Percentiles rank a stretch among this genome's conserved stretches.
Conservation (phyloP, 2,797 vertebrate species). For the Hydrolagus colliei region DNA sequence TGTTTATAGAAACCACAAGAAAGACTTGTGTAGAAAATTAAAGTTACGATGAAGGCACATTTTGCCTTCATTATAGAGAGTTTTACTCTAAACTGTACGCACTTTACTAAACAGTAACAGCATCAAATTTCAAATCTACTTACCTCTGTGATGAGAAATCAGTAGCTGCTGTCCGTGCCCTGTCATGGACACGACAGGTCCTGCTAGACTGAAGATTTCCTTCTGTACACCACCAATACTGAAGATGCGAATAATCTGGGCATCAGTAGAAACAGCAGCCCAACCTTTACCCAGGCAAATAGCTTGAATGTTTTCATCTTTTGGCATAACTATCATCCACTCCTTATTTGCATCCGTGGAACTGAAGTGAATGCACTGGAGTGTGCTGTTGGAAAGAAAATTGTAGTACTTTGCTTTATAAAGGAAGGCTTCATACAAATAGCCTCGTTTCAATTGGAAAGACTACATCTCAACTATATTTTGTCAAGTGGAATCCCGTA, state of each 20-base stretch:
- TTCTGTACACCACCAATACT: conserved; percentile 81
- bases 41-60: neutral
- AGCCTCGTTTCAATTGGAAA: neutral
- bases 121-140: neutral
- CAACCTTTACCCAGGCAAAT: conserved; percentile 85
- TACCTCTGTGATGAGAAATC: conserved; percentile 80
- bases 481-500: neutral
- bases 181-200: conserved; percentile 78
- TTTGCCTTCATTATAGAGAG: too few species aligned
- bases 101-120: too few species aligned
- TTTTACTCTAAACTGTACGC: too few species aligned
- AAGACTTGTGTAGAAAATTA: neutral
- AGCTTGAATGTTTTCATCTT: conserved; percentile 69
- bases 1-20: neutral
- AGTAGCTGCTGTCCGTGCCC: conserved; percentile 83
- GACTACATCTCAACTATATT: neutral
- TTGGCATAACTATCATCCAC: conserved; percentile 85
- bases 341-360: conserved; percentile 94
- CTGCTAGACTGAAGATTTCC: conserved; percentile 80
- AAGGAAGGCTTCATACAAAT: neutral
- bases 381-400: conserved; percentile 64
- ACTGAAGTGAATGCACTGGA: conserved; percentile 89
- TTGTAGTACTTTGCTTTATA: conserved; percentile 28
- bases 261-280: conserved; percentile 76
- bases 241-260: conserved; percentile 72